Percentiles rank a stretch among this genome's conserved stretches.
These are phyloP conservation scores for Babyrousa celebensis DNA, from an alignment of 2,797 vertebrate genomes.

Conservation along the genomic window DNA sequence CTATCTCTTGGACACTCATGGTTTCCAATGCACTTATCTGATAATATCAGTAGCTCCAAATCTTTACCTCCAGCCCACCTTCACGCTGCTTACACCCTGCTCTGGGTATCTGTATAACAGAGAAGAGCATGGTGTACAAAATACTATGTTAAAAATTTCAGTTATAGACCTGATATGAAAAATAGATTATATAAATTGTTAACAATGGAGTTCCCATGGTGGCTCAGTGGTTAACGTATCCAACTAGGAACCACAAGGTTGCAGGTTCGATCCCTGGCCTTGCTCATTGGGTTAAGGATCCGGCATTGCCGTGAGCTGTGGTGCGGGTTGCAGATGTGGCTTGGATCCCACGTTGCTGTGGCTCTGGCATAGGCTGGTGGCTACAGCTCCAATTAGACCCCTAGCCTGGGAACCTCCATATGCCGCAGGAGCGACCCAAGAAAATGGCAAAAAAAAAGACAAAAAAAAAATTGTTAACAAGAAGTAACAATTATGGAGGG, in stretches of 20 bases:
- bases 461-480: background rate
- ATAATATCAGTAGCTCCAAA: background rate
- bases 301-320: no score
- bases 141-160: background rate
- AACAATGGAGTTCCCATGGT: background rate
- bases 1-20: fast-evolving
- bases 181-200: background rate
- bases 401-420: no score
- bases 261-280: no score
- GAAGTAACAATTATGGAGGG: background rate
- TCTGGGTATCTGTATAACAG: background rate
- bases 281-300: no score
- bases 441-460: no score
- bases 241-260: no score
- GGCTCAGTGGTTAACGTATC: no score
- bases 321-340: no score
- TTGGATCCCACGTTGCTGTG: no score
- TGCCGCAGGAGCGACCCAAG: no score
- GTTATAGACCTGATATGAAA: background rate
- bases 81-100: background rate
- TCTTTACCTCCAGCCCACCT: background rate
- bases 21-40: background rate
- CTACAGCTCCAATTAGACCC: no score
- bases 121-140: background rate
- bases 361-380: no score